Conservation (phyloP, 2,888 invertebrate genomes). For the Chorisops tibialis region DNA sequence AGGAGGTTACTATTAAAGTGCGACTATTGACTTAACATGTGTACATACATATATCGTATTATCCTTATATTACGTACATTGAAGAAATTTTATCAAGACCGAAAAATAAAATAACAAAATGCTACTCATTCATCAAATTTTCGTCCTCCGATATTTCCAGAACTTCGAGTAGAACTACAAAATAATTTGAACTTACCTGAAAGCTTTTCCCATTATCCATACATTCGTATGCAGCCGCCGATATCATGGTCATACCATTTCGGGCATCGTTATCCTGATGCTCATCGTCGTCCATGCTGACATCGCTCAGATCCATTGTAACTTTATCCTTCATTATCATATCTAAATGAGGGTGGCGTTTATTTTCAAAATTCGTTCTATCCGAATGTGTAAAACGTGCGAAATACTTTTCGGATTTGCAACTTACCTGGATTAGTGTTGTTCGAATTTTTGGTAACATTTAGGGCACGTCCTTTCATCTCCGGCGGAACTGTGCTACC, state of each 20-base stretch:
- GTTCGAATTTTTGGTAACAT: slow-evolving; percentile 19
- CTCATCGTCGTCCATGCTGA: slow-evolving; percentile 69
- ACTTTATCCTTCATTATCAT: slow-evolving; percentile 26
- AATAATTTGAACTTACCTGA: slow-evolving; percentile 54
- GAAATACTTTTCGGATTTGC: not conserved
- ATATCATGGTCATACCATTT: slow-evolving; percentile 31
- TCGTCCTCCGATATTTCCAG: too few species aligned
- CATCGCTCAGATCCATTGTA: slow-evolving; percentile 67
- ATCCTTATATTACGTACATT: too few species aligned
- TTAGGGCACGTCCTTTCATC: slow-evolving; percentile 31
- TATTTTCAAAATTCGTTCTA: slow-evolving; percentile 35
- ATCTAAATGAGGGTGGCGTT: slow-evolving; percentile 24
- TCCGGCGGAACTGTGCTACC: not conserved
- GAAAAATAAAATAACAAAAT: too few species aligned
- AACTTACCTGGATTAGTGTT: slow-evolving; percentile 1
- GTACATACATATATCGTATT: too few species aligned
- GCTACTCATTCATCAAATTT: too few species aligned
- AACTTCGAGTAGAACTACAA: too few species aligned
- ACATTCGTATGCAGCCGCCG: slow-evolving; percentile 52
- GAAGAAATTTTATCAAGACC: too few species aligned
- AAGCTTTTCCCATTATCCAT: slow-evolving; percentile 54
- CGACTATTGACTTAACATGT: too few species aligned
- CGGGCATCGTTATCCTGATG: slow-evolving; percentile 22
- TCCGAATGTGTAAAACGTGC: too few species aligned
- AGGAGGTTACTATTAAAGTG: too few species aligned